A percentile compares a stretch with the other conserved stretches of the same genome.
Conservation (phyloP, 2,797 vertebrate genomes). For the Sebastes baramenuke region DNA sequence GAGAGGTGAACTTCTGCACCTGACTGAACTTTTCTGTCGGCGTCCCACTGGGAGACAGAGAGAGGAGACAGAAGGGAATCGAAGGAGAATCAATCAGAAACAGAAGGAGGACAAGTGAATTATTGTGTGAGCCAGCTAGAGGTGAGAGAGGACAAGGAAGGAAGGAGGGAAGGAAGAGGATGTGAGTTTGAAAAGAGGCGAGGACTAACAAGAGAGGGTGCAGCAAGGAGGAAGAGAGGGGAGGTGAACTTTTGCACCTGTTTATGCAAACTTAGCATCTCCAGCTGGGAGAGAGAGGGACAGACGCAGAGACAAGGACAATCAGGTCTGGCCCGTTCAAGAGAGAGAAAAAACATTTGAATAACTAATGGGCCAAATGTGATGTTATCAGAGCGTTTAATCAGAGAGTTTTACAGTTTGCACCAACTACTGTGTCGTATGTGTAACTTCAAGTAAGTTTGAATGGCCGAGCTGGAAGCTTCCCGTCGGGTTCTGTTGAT, state of each 20-base stretch:
- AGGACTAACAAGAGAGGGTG: not conserved
- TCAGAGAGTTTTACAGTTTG: not conserved
- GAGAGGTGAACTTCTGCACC: slow-evolving; percentile 41
- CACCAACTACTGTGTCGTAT: not conserved
- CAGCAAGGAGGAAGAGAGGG: not conserved
- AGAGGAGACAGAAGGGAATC: not conserved
- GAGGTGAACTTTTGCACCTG: slow-evolving; percentile 52
- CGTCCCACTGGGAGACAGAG: slow-evolving; percentile 33
- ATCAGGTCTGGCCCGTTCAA: slow-evolving; percentile 1
- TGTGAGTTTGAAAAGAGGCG: not conserved
- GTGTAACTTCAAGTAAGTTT: not conserved
- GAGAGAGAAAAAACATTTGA: not conserved
- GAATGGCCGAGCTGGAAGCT: not conserved
- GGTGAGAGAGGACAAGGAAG: slow-evolving; percentile 7
- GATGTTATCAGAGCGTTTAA: slow-evolving; percentile 1
- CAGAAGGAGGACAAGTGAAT: not conserved
- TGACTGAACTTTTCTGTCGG: slow-evolving; percentile 5
- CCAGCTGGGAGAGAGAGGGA: slow-evolving; percentile 50
- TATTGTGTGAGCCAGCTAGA: slow-evolving; percentile 10
- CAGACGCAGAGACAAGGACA: slow-evolving; percentile 59
- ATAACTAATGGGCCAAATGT: slow-evolving; percentile 2
- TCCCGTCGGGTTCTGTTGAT: no score
- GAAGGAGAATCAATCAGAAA: slow-evolving; percentile 18
- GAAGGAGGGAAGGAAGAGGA: not conserved
- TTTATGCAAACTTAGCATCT: slow-evolving; percentile 53